Conservation (phyloP, 1,140 invertebrate species). For the Drosophila pseudoananassae region DNA sequence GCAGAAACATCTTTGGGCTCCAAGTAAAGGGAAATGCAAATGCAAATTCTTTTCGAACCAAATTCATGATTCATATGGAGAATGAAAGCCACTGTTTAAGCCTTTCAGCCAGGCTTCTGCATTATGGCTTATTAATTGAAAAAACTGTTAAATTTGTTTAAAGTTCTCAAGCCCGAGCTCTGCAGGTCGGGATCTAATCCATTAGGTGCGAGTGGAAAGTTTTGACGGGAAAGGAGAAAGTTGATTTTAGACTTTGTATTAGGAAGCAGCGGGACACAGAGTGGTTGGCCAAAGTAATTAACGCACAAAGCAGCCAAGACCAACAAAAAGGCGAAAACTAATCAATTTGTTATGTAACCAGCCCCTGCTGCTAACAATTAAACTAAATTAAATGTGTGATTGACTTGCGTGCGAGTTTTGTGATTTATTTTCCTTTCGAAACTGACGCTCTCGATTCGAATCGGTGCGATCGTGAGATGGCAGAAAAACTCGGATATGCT, state of each 20-base stretch:
- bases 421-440: constrained; percentile 31
- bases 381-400: constrained; percentile 50
- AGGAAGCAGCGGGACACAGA: constrained; percentile 41
- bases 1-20: constrained; percentile 17
- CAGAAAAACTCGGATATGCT: constrained; percentile 38
- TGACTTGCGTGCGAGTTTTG: constrained; percentile 26
- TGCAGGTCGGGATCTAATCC: constrained; percentile 3
- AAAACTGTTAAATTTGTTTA: constrained; percentile 9
- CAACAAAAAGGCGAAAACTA: constrained; percentile 36
- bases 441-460: constrained; percentile 19
- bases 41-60: neutral
- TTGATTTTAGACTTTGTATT: constrained; percentile 23
- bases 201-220: constrained; percentile 11
- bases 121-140: neutral
- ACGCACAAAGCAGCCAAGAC: constrained; percentile 22
- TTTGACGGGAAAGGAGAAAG: constrained; percentile 37
- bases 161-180: neutral
- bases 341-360: constrained; percentile 48
- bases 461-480: constrained; percentile 22
- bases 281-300: constrained; percentile 44
- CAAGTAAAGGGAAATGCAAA: constrained; percentile 7
- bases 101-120: neutral
- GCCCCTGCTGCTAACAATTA: constrained; percentile 47
- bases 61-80: neutral
- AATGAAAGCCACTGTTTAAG: neutral